Conservation (phyloP, 2,113 vertebrate species). For the Sterna hirundo region DNA sequence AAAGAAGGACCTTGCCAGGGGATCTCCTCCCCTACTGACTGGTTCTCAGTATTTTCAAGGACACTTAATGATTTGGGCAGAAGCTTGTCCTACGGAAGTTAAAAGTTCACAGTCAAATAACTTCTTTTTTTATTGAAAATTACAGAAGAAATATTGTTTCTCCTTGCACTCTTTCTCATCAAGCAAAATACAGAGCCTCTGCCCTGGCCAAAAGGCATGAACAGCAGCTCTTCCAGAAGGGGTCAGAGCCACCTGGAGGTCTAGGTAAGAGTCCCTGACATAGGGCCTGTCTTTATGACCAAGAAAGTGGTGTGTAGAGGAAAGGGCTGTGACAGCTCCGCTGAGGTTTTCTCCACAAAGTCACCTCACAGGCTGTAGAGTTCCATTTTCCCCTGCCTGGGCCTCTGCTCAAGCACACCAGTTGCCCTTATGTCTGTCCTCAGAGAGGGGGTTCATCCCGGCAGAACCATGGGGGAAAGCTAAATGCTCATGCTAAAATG, state of each 20-base stretch:
- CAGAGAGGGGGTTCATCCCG: not conserved
- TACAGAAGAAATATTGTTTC: not conserved
- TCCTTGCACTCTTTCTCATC: not conserved
- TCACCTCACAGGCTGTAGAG: not conserved
- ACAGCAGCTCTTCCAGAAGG: not conserved
- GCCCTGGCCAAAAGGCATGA: not conserved
- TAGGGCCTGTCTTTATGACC: not conserved
- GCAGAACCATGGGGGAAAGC: not conserved
- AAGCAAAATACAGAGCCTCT: not conserved
- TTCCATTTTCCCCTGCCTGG: not conserved
- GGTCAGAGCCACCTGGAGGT: not conserved
- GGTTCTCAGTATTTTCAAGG: not conserved
- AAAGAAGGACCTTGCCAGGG: not conserved
- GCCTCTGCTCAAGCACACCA: not conserved
- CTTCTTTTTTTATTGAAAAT: not conserved
- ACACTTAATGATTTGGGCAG: not conserved
- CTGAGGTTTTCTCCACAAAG: not conserved
- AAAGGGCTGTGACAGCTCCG: not conserved
- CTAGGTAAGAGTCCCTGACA: not conserved
- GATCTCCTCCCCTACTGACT: not conserved
- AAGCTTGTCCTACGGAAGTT: not conserved
- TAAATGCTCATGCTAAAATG: not conserved
- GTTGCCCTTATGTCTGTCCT: not conserved
- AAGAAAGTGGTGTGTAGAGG: not conserved
- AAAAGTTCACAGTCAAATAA: not conserved